Conservation (phyloP, 2,888 invertebrate species). For the Leucophenga montana region DNA sequence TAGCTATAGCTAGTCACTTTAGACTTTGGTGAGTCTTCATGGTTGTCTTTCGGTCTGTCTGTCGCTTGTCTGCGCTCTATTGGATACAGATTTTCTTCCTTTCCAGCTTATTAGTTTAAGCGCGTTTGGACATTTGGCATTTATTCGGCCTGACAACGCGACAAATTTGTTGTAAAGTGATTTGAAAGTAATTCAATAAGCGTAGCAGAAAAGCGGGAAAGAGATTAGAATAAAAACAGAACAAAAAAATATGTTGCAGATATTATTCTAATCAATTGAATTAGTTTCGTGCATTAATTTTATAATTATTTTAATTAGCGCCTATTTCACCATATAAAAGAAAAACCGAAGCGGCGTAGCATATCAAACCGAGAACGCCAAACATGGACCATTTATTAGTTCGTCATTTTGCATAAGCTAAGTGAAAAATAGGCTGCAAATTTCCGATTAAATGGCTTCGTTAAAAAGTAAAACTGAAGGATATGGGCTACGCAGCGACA, state of each 20-base stretch:
- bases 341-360: too few species aligned
- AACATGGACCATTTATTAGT: too few species aligned
- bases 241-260: neutral
- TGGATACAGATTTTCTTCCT: neutral
- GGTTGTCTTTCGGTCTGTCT: neutral
- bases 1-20: neutral
- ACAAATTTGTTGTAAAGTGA: constrained; percentile 8
- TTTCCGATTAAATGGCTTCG: too few species aligned
- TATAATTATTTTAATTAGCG: neutral
- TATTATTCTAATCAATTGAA: constrained; percentile 8
- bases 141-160: neutral
- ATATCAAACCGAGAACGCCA: too few species aligned
- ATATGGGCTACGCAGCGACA: too few species aligned
- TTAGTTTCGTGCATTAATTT: constrained; percentile 14
- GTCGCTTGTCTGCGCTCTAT: neutral
- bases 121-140: constrained; percentile 15
- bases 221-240: too few species aligned
- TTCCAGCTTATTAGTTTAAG: constrained; percentile 13
- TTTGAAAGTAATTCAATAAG: constrained; percentile 25
- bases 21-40: neutral
- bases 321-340: too few species aligned
- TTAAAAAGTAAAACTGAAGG: too few species aligned
- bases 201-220: too few species aligned
- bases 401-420: too few species aligned
- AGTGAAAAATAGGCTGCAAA: too few species aligned